A percentile compares a stretch with the other conserved stretches of the same genome.
Conservation (phyloP, 2,888 invertebrate genomes). For the Syrista parreyssii region DNA sequence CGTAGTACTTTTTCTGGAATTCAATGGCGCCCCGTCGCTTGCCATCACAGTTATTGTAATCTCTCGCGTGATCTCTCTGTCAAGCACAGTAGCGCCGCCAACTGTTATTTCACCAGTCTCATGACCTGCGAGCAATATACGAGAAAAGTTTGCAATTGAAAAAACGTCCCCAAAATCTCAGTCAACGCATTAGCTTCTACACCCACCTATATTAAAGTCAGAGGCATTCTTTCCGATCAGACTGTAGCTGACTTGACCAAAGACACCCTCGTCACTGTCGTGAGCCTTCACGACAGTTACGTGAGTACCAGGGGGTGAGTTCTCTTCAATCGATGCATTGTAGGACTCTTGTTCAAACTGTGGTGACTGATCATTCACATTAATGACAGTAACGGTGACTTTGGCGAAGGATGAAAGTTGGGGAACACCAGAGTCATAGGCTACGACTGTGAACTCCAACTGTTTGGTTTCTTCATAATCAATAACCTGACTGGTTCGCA, state of each 20-base stretch:
- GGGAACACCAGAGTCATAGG: slow-evolving; percentile 89
- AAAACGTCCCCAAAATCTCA: background rate
- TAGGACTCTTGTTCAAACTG: slow-evolving; percentile 77
- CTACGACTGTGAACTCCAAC: slow-evolving; percentile 83
- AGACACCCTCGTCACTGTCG: slow-evolving; percentile 82
- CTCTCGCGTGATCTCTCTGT: slow-evolving; percentile 79
- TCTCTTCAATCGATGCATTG: slow-evolving; percentile 80
- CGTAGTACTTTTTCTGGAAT: slow-evolving; percentile 77
- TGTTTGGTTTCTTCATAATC: slow-evolving; percentile 85
- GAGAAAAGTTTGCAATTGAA: background rate
- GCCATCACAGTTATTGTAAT: slow-evolving; percentile 84
- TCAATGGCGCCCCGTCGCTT: slow-evolving; percentile 80
- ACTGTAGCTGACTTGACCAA: slow-evolving; percentile 82
- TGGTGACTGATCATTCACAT: slow-evolving; percentile 91
- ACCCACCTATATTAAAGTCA: slow-evolving; percentile 77
- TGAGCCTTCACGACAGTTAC: slow-evolving; percentile 80
- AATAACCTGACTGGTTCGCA: slow-evolving; percentile 80
- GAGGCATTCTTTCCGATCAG: slow-evolving; percentile 80
- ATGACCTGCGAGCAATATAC: slow-evolving; percentile 51
- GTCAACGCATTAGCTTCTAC: background rate
- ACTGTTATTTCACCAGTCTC: slow-evolving; percentile 82
- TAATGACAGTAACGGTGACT: slow-evolving; percentile 81
- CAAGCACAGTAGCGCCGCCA: slow-evolving; percentile 77
- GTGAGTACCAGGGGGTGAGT: slow-evolving; percentile 78
- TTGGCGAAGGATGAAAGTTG: slow-evolving; percentile 82